Conservation (phyloP, 2,113 vertebrate species). For the Forbesichthys papilliferus region DNA sequence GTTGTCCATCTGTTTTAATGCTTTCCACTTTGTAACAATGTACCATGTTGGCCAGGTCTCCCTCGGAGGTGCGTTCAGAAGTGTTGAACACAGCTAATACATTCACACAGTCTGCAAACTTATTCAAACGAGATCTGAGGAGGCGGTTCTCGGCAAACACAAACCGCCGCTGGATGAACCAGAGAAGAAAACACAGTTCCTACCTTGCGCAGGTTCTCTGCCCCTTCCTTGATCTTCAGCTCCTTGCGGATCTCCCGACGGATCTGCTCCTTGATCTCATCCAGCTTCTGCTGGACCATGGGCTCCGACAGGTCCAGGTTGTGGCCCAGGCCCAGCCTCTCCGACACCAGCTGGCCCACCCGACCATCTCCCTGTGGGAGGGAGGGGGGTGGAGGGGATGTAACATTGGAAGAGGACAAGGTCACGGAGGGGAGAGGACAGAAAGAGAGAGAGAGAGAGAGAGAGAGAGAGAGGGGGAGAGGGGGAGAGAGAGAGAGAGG, state of each 20-base stretch:
- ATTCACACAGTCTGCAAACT: too few species aligned
- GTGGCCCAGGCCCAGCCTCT: constrained; percentile 86
- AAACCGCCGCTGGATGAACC: too few species aligned
- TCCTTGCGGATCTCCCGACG: constrained; percentile 98
- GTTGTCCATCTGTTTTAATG: too few species aligned
- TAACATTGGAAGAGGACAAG: constrained; percentile 19
- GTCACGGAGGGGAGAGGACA: constrained; percentile 47
- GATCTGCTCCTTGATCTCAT: constrained; percentile 96
- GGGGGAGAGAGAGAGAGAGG: constrained; percentile 14
- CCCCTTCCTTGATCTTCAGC: constrained; percentile 98
- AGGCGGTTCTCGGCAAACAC: not conserved
- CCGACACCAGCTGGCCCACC: constrained; percentile 81
- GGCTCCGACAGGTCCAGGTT: constrained; percentile 93
- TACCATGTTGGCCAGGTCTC: too few species aligned
- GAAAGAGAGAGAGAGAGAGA: constrained; percentile 2
- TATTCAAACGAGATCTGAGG: too few species aligned
- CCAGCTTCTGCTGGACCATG: constrained; percentile 94
- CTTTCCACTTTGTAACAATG: too few species aligned
- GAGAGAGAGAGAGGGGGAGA: not conserved
- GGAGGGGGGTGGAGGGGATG: constrained; percentile 11
- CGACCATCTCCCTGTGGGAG: constrained; percentile 85
- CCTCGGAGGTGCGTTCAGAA: too few species aligned
- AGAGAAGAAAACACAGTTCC: not conserved
- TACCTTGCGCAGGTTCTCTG: constrained; percentile 93
- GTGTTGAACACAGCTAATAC: too few species aligned